phyloP scores from a whole-genome alignment of 2,797 vertebrate species.

The Carcharodon carcharias region DNA sequence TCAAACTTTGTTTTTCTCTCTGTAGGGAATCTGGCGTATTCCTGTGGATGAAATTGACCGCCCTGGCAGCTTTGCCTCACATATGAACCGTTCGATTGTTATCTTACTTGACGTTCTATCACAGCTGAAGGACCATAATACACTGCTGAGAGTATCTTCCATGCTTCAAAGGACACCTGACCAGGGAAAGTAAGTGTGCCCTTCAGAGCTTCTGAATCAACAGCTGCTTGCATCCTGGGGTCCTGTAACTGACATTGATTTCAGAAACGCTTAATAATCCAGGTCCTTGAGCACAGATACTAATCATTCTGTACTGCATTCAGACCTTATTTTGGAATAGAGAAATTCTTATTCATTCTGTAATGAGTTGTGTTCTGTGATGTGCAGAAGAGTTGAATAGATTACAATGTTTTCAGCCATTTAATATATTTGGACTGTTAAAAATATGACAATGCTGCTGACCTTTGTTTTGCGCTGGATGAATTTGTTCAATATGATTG shows the following conservation, averaged over 20 bases:
- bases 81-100: constrained; percentile 98
- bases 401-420: neutral
- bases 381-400: neutral
- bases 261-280: neutral
- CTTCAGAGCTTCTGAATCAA: neutral
- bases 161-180: constrained; percentile 98
- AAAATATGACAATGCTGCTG: neutral
- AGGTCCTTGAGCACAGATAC: neutral
- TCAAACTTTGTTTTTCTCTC: constrained; percentile 23
- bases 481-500: neutral
- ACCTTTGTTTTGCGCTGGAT: neutral
- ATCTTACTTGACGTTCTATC: constrained; percentile 86
- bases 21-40: constrained; percentile 97
- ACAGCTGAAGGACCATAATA: constrained; percentile 86
- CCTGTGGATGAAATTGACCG: constrained; percentile 99
- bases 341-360: neutral
- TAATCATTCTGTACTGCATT: neutral
- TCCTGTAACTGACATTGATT: neutral
- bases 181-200: constrained; percentile 89
- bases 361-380: neutral
- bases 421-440: neutral
- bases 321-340: neutral
- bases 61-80: constrained; percentile 95
- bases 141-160: constrained; percentile 88
- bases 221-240: neutral